A percentile compares a stretch with the other conserved stretches of the same genome.
Conservation (phyloP, 2,888 invertebrate genomes). For the Brachyopa scutellaris region DNA sequence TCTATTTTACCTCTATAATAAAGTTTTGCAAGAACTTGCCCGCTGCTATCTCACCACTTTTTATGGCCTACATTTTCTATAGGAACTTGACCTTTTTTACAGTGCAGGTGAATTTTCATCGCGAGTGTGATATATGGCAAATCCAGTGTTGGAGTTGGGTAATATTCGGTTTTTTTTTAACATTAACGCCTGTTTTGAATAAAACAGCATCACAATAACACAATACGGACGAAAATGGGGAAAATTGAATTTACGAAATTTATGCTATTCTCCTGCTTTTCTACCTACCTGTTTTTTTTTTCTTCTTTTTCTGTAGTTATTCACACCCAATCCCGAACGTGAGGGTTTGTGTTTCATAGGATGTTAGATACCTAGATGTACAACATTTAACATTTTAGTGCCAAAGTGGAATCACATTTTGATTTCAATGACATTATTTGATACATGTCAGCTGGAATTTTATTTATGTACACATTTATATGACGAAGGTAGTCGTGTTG, state of each 20-base stretch:
- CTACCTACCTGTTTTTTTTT: constrained; percentile 45
- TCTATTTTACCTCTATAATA: no score
- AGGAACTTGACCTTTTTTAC: no score
- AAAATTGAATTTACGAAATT: constrained; percentile 71
- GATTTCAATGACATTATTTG: constrained; percentile 40
- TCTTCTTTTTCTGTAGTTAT: constrained; percentile 41
- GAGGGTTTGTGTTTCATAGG: constrained; percentile 8
- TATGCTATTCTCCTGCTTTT: constrained; percentile 54
- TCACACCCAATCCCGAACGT: constrained; percentile 3
- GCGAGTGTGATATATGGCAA: background rate
- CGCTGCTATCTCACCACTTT: no score
- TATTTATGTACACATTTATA: no score
- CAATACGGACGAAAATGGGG: constrained; percentile 68
- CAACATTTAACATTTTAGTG: constrained; percentile 30
- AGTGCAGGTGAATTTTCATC: constrained; percentile 61
- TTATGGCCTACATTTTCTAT: no score
- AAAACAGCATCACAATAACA: constrained; percentile 70
- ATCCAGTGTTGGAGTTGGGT: background rate
- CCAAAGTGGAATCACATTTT: constrained; percentile 27
- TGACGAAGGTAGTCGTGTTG: no score
- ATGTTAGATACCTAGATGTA: constrained; percentile 29
- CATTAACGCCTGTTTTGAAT: constrained; percentile 64
- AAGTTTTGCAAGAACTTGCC: no score
- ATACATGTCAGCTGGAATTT: no score
- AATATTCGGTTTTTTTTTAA: background rate